Evolutionary conservation across 1,140 invertebrate genomes (phyloP).

Genomic region (Papilio xuthus): DNA sequence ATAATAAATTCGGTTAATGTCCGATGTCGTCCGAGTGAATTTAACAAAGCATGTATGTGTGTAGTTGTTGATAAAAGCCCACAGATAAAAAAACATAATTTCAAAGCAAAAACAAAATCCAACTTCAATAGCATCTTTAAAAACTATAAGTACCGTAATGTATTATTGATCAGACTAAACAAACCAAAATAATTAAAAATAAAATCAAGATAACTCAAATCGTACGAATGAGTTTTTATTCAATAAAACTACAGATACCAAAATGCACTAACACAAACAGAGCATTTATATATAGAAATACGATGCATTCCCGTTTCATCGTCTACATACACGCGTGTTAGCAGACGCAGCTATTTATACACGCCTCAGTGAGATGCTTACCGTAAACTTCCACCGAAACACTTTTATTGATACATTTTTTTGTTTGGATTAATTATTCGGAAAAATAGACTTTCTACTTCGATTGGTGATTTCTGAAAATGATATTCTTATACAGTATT

Average conservation of each 20-base stretch:
- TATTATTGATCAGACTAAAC: not conserved
- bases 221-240: not conserved
- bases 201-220: not conserved
- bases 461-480: no score
- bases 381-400: not conserved
- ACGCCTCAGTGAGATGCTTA: not conserved
- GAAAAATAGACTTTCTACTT: no score
- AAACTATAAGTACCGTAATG: no score
- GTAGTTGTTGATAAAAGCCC: not conserved
- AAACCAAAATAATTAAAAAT: not conserved
- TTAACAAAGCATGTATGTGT: not conserved
- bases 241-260: slow-evolving; percentile 2
- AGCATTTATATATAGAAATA: slow-evolving; percentile 24
- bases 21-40: not conserved
- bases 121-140: no score
- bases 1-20: not conserved
- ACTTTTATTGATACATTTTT: not conserved
- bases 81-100: not conserved
- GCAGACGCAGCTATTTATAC: not conserved
- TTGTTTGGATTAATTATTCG: no score
- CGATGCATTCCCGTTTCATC: slow-evolving; percentile 17
- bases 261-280: slow-evolving; percentile 14
- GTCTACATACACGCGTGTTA: not conserved
- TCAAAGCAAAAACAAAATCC: no score
- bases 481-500: no score